Conservation (phyloP, 2,113 vertebrate genomes). For the Carollia perspicillata region DNA sequence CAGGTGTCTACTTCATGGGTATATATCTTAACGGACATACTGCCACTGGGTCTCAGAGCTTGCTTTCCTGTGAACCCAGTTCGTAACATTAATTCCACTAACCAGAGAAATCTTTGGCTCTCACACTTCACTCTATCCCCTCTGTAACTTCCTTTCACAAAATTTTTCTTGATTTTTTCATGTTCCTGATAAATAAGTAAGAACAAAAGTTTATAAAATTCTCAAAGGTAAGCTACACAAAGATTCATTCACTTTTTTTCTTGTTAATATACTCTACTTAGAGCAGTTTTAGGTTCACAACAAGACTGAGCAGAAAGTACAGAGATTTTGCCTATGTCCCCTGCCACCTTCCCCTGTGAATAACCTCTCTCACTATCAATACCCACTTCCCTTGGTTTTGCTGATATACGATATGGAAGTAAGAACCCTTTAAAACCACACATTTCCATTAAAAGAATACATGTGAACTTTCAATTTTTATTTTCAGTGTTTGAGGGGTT, state of each 20-base stretch:
- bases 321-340: not conserved
- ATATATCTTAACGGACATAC: not conserved
- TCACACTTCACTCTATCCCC: not conserved
- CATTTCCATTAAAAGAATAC: not conserved
- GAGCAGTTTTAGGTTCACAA: not conserved
- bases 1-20: not conserved
- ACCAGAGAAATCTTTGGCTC: not conserved
- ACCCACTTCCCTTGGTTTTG: not conserved
- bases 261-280: not conserved
- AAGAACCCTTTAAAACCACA: not conserved
- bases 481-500: not conserved
- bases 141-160: not conserved
- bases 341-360: too few relatives aligned
- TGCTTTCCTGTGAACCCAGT: not conserved
- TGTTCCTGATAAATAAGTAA: not conserved
- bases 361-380: not conserved
- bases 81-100: not conserved
- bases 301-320: not conserved
- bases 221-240: not conserved
- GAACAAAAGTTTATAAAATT: not conserved
- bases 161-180: not conserved
- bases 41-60: constrained; percentile 4
- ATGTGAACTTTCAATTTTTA: not conserved
- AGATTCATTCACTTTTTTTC: not conserved
- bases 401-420: not conserved